phyloP scores from a whole-genome alignment of 2,888 invertebrate genomes.

The Hartigia nigra region DNA sequence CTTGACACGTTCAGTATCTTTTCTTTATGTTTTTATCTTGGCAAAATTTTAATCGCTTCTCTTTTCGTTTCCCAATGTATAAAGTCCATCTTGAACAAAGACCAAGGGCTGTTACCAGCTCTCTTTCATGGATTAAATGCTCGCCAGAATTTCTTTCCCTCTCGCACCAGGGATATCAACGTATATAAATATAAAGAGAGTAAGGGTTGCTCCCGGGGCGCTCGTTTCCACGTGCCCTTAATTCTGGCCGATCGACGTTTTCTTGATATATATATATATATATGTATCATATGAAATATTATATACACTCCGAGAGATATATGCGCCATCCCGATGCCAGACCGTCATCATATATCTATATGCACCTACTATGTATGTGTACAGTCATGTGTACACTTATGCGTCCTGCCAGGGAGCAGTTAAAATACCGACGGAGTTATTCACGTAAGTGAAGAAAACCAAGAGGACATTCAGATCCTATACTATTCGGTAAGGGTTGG shows the following conservation, averaged over 20 bases:
- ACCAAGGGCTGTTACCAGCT: not conserved
- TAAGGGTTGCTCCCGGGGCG: constrained; percentile 53
- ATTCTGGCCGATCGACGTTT: constrained; percentile 39
- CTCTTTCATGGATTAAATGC: not conserved
- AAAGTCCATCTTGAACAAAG: not conserved
- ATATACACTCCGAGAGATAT: constrained; percentile 13
- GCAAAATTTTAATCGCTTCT: not conserved
- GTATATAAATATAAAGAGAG: constrained; percentile 38
- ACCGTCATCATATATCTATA: not conserved
- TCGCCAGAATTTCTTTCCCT: not conserved
- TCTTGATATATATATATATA: not conserved
- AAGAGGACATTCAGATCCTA: constrained; percentile 18
- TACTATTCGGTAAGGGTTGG: constrained; percentile 13
- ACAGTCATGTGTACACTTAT: not conserved
- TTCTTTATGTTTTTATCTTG: not conserved
- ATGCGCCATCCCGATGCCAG: too few species aligned
- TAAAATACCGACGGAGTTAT: constrained; percentile 58
- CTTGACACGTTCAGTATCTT: not conserved
- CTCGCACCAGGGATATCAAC: constrained; percentile 15
- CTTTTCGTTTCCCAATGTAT: not conserved
- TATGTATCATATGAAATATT: constrained; percentile 2
- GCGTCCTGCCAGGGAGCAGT: constrained; percentile 39
- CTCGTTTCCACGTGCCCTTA: constrained; percentile 47
- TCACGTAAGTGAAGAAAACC: constrained; percentile 48
- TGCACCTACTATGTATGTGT: not conserved